These are phyloP conservation scores for Dreissena polymorpha DNA, from an alignment of 1,140 invertebrate species.

Conservation along the genomic window DNA sequence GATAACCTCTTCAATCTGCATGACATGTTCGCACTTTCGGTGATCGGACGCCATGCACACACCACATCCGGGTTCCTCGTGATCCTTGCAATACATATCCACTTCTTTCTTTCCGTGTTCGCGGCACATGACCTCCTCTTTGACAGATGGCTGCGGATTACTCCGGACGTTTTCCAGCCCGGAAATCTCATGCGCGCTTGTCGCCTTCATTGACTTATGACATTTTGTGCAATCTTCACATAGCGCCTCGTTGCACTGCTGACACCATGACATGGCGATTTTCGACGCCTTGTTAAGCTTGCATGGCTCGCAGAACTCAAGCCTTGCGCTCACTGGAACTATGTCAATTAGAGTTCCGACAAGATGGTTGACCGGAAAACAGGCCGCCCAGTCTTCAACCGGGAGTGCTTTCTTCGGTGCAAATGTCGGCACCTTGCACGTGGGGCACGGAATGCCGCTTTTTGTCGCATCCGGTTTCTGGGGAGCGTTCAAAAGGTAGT, in stretches of 20 bases:
- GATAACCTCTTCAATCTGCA: slow-evolving; percentile 33
- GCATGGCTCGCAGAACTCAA: slow-evolving; percentile 54
- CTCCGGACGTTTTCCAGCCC: slow-evolving; percentile 51
- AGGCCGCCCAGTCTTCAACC: slow-evolving; percentile 43
- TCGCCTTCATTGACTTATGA: slow-evolving; percentile 53
- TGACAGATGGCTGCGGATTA: slow-evolving; percentile 40
- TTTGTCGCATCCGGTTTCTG: slow-evolving; percentile 42
- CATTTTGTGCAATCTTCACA: slow-evolving; percentile 53
- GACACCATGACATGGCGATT: slow-evolving; percentile 43
- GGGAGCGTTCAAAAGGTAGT: slow-evolving; percentile 40
- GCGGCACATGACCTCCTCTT: slow-evolving; percentile 30
- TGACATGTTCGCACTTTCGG: slow-evolving; percentile 40
- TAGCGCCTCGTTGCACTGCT: slow-evolving; percentile 42
- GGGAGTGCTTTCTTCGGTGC: slow-evolving; percentile 43
- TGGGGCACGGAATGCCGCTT: slow-evolving; percentile 46
- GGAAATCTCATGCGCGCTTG: slow-evolving; percentile 39
- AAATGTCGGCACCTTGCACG: slow-evolving; percentile 39
- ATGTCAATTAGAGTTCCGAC: slow-evolving; percentile 53
- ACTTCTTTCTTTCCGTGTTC: slow-evolving; percentile 43
- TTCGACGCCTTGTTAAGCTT: slow-evolving; percentile 51
- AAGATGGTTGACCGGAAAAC: slow-evolving; percentile 50
- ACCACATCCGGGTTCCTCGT: slow-evolving; percentile 47
- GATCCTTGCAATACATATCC: slow-evolving; percentile 54
- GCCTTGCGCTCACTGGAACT: slow-evolving; percentile 22
- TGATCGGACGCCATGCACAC: slow-evolving; percentile 48